phyloP scores from a whole-genome alignment of 1,140 invertebrate species.

The Temnothorax longispinosus region DNA sequence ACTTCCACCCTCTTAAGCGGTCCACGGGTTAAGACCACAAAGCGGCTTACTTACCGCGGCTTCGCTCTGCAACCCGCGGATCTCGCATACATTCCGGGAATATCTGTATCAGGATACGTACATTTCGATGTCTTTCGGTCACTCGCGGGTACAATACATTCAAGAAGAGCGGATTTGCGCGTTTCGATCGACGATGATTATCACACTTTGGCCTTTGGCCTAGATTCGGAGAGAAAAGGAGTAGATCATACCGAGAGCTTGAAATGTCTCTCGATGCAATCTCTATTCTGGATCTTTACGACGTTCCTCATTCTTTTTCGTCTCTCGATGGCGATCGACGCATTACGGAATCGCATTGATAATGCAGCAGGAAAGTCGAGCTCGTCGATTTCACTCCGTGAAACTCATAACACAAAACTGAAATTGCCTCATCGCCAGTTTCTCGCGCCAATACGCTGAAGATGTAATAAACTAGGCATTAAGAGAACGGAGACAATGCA shows the following conservation, averaged over 20 bases:
- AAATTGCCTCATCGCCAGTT: neutral
- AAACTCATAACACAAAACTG: constrained; percentile 50
- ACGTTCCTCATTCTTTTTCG: neutral
- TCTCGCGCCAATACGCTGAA: neutral
- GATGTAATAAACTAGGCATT: constrained; percentile 46
- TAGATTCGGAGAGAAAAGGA: neutral
- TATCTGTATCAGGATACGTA: constrained; percentile 36
- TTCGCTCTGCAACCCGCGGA: constrained; percentile 68
- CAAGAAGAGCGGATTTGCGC: neutral
- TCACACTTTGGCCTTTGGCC: neutral
- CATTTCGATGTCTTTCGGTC: neutral
- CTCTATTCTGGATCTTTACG: neutral
- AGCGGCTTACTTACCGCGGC: constrained; percentile 72
- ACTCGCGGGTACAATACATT: neutral
- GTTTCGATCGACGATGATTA: neutral
- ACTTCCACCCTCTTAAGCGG: constrained; percentile 73
- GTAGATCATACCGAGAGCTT: neutral
- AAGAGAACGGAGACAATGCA: constrained; percentile 26
- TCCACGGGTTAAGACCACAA: constrained; percentile 71
- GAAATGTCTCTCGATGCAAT: neutral
- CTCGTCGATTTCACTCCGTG: constrained; percentile 8
- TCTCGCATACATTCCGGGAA: constrained; percentile 75
- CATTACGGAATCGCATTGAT: neutral
- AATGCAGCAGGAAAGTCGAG: neutral
- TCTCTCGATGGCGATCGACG: neutral